phyloP scores from a whole-genome alignment of 2,888 invertebrate genomes.

The Isoperla grammatica region DNA sequence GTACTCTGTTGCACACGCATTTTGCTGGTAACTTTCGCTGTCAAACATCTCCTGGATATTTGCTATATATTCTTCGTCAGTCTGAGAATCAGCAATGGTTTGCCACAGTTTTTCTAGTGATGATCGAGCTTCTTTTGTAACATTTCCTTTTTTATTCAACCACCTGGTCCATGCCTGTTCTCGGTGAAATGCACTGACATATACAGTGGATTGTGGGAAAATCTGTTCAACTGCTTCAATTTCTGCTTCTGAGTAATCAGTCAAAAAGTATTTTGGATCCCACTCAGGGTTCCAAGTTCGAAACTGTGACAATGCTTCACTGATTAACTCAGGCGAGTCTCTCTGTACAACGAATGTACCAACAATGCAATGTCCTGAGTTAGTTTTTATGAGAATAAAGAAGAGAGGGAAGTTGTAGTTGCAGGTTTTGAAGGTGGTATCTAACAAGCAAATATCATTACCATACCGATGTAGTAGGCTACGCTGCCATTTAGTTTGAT shows the following conservation, averaged over 20 bases:
- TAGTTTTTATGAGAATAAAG: conserved; percentile 8
- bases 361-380: neutral
- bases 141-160: neutral
- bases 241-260: neutral
- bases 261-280: neutral
- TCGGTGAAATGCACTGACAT: neutral
- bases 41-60: neutral
- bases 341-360: conserved; percentile 6
- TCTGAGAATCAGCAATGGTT: neutral
- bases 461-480: neutral
- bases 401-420: neutral
- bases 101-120: neutral
- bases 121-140: neutral
- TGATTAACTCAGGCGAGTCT: neutral
- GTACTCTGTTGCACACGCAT: neutral
- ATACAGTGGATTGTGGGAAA: conserved; percentile 3
- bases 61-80: neutral
- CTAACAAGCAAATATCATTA: neutral
- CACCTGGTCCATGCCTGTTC: conserved; percentile 2
- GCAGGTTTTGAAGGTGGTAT: conserved; percentile 7
- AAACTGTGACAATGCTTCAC: neutral
- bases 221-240: neutral
- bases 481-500: conserved; percentile 10
- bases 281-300: conserved; percentile 6
- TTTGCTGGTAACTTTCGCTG: neutral